Percentiles rank a stretch among this genome's conserved stretches.
These are phyloP conservation scores for Leptinotarsa peninsularis DNA, from an alignment of 2,888 invertebrate genomes.

Conservation along the genomic window DNA sequence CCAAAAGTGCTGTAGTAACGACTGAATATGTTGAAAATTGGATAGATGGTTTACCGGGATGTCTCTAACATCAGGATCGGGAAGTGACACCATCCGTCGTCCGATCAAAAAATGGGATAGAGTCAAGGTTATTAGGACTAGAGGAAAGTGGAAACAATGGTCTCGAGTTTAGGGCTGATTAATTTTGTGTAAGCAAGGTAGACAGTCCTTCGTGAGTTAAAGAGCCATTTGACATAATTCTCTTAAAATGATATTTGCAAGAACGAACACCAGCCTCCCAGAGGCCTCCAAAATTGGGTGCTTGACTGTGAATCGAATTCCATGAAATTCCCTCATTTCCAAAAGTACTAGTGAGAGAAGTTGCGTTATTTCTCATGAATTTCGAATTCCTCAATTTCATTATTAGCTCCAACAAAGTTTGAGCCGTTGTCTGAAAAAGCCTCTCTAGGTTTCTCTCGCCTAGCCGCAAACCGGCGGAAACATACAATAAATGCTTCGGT, in stretches of 20 bases:
- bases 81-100: conserved; percentile 4
- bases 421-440: no score
- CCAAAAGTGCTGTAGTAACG: conserved; percentile 26
- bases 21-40: conserved; percentile 16
- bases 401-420: no score
- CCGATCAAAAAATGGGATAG: conserved; percentile 26
- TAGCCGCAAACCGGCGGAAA: no score
- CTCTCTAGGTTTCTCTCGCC: no score
- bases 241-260: conserved; percentile 17
- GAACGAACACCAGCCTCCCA: conserved; percentile 23
- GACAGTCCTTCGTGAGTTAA: conserved; percentile 5
- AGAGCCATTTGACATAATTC: conserved; percentile 2
- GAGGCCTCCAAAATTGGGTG: conserved; percentile 24
- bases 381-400: no score
- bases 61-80: conserved; percentile 5
- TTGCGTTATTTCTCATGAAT: no score
- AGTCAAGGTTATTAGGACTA: conserved; percentile 25
- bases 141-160: conserved; percentile 9
- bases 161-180: conserved; percentile 17
- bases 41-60: conserved; percentile 20
- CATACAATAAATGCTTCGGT: no score
- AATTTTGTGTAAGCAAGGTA: conserved; percentile 15
- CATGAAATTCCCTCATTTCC: background rate
- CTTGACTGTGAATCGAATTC: background rate
- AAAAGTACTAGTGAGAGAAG: no score